Evolutionary conservation across 2,888 invertebrate genomes (phyloP).

Genomic region (Mesorhabditis belari): DNA sequence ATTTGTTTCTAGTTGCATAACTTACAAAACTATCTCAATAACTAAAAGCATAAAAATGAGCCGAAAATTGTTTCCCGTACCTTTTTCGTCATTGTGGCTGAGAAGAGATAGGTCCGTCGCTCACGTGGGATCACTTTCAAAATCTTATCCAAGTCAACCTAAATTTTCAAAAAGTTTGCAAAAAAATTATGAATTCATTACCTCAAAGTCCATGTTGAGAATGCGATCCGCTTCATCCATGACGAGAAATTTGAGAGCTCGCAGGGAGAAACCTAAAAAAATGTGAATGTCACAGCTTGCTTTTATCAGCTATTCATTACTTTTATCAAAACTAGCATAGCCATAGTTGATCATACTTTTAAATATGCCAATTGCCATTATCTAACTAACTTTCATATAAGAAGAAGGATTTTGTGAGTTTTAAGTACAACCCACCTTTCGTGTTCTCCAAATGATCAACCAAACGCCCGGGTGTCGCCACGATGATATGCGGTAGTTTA

Average conservation of each 20-base stretch:
- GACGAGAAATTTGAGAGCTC: slow-evolving; percentile 72
- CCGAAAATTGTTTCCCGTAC: slow-evolving; percentile 37
- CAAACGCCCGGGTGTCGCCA: slow-evolving; percentile 66
- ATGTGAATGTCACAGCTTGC: too few relatives aligned
- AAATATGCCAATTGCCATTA: too few relatives aligned
- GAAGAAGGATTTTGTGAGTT: too few relatives aligned
- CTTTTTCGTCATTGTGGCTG: slow-evolving; percentile 92
- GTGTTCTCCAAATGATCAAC: slow-evolving; percentile 82
- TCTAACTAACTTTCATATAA: too few relatives aligned
- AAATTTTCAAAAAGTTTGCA: background rate
- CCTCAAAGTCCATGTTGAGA: slow-evolving; percentile 96
- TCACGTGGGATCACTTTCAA: slow-evolving; percentile 83
- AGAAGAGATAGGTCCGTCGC: slow-evolving; percentile 84
- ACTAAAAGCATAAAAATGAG: background rate
- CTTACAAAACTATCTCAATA: background rate
- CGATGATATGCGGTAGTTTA: slow-evolving; percentile 91
- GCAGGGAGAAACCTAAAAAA: slow-evolving; percentile 74
- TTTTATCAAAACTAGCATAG: too few relatives aligned
- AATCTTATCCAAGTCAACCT: slow-evolving; percentile 77
- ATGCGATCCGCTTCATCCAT: slow-evolving; percentile 99
- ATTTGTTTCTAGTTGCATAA: background rate
- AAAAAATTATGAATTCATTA: slow-evolving; percentile 47
- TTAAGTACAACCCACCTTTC: too few relatives aligned
- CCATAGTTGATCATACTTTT: too few relatives aligned
- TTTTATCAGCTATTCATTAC: too few relatives aligned